Percentiles rank a stretch among this genome's conserved stretches.
Conservation (phyloP, 2,888 invertebrate species). For the Chymomyza caudatula region DNA sequence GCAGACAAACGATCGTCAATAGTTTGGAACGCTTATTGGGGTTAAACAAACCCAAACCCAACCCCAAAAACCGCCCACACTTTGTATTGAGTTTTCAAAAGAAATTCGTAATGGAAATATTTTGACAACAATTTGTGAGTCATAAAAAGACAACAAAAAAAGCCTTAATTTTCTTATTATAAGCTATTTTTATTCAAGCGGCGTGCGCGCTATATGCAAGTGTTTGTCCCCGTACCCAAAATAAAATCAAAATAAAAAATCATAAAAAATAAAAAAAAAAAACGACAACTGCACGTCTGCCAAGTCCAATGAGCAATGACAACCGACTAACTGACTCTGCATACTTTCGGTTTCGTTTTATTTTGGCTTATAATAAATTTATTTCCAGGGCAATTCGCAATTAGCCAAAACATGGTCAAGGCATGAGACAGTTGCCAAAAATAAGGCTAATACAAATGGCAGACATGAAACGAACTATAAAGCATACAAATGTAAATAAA, state of each 20-base stretch:
- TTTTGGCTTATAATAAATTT: conserved; percentile 3
- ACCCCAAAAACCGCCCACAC: conserved; percentile 9
- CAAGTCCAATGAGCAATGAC: conserved; percentile 62
- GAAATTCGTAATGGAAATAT: conserved; percentile 55
- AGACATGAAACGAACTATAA: conserved; percentile 54
- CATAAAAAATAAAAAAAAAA: background rate
- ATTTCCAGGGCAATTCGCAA: background rate
- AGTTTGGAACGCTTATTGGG: conserved; percentile 30
- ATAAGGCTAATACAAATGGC: conserved; percentile 40
- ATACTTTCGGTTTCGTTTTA: conserved; percentile 31
- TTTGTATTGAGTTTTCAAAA: conserved; percentile 6
- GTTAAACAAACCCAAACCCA: conserved; percentile 47
- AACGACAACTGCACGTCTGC: conserved; percentile 61
- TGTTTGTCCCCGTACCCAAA: conserved; percentile 29
- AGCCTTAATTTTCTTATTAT: background rate
- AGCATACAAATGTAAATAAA: conserved; percentile 46
- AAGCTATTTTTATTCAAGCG: conserved; percentile 44
- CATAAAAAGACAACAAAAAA: background rate
- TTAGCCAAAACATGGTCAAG: conserved; percentile 1
- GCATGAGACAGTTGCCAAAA: conserved; percentile 41
- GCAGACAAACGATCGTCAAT: conserved; percentile 28
- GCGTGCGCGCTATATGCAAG: conserved; percentile 55
- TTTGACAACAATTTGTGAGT: background rate
- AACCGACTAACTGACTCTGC: conserved; percentile 33
- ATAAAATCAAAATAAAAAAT: conserved; percentile 8